These are phyloP conservation scores for Acomys russatus DNA, from an alignment of 2,797 vertebrate genomes.

Conservation along the genomic window DNA sequence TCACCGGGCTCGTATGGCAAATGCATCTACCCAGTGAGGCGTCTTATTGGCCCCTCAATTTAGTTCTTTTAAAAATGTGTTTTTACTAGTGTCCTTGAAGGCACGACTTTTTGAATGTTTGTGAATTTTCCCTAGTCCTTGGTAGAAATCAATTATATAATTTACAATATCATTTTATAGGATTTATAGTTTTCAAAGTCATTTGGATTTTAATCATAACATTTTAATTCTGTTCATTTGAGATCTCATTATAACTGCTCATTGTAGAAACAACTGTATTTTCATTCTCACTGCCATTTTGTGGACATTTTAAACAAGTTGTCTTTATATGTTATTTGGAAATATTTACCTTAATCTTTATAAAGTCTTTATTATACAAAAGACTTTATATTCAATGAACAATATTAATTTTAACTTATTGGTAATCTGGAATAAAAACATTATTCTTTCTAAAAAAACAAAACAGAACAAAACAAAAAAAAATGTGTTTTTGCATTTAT, in stretches of 20 bases:
- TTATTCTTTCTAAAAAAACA: neutral
- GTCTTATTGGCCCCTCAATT: neutral
- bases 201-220: conserved; percentile 22
- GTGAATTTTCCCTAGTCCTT: neutral
- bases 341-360: neutral
- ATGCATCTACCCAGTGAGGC: neutral
- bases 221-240: conserved; percentile 40
- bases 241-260: conserved; percentile 41
- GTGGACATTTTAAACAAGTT: neutral
- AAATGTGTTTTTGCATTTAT: neutral
- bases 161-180: neutral
- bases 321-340: neutral
- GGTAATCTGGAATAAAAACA: neutral
- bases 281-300: neutral
- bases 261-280: conserved; percentile 36
- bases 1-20: too few species aligned
- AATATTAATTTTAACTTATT: neutral
- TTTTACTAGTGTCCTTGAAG: neutral
- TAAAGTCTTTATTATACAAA: neutral
- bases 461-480: too few species aligned
- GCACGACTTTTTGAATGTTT: accelerated
- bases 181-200: neutral
- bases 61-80: neutral
- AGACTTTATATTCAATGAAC: neutral
- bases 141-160: neutral